Conservation (phyloP, 2,888 invertebrate species). For the Phortica magna region DNA sequence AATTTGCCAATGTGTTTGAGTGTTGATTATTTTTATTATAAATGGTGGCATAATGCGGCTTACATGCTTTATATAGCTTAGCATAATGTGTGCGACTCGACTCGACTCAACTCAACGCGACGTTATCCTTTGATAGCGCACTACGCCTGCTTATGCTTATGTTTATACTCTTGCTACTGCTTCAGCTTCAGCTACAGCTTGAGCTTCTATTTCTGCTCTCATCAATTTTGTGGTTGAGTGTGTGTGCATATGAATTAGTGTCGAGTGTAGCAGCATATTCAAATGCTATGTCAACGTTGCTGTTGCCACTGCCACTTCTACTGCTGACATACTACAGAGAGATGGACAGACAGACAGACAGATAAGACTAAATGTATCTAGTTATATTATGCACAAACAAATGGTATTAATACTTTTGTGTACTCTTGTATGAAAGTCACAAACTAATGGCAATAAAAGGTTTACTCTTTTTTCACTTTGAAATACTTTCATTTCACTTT, state of each 20-base stretch:
- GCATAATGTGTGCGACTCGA: background rate
- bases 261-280: constrained; percentile 10
- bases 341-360: too few relatives aligned
- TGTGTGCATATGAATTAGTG: constrained; percentile 22
- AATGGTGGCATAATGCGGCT: constrained; percentile 9
- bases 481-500: too few relatives aligned
- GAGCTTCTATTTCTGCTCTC: constrained; percentile 29
- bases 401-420: background rate
- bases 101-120: background rate
- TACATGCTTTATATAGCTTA: constrained; percentile 6
- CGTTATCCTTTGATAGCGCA: background rate
- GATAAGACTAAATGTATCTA: background rate
- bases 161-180: background rate
- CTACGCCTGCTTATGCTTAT: too few relatives aligned
- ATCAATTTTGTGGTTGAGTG: constrained; percentile 4
- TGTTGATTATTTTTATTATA: constrained; percentile 44
- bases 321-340: background rate
- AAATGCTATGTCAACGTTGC: constrained; percentile 22
- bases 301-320: background rate
- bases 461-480: too few relatives aligned
- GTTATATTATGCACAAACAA: constrained; percentile 3
- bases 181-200: too few relatives aligned
- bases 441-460: background rate
- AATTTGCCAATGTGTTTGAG: constrained; percentile 34
- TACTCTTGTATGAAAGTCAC: background rate